phyloP scores from a whole-genome alignment of 2,888 invertebrate genomes.

The Hirtodrosophila confusa region DNA sequence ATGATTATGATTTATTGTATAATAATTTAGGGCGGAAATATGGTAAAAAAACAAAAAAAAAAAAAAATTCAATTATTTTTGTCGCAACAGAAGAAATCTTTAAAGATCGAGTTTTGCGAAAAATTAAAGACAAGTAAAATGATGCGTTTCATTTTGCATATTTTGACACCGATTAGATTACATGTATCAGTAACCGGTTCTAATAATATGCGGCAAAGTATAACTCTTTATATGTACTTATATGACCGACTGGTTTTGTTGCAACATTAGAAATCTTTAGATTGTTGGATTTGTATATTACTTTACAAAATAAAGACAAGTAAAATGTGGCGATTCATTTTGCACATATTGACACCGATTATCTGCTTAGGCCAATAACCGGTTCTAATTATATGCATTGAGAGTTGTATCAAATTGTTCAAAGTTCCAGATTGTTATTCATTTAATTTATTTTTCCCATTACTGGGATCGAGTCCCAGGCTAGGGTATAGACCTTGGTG shows the following conservation, averaged over 20 bases:
- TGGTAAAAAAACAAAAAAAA: too few species aligned
- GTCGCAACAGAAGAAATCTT: slow-evolving; percentile 78
- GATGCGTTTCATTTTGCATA: slow-evolving; percentile 81
- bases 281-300: slow-evolving; percentile 42
- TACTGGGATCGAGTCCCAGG: too few species aligned
- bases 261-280: slow-evolving; percentile 76
- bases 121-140: slow-evolving; percentile 80
- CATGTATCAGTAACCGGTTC: slow-evolving; percentile 74
- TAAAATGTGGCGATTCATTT: slow-evolving; percentile 77
- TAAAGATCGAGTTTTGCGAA: slow-evolving; percentile 41
- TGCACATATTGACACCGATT: slow-evolving; percentile 83
- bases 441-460: too few species aligned
- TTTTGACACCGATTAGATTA: slow-evolving; percentile 82
- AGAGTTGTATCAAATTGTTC: too few species aligned
- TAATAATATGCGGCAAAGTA: slow-evolving; percentile 78
- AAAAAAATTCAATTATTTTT: too few species aligned
- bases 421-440: too few species aligned
- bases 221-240: too few species aligned
- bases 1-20: background rate
- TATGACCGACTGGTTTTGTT: slow-evolving; percentile 31
- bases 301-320: slow-evolving; percentile 73
- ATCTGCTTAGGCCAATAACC: slow-evolving; percentile 62
- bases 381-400: slow-evolving; percentile 81
- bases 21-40: background rate
- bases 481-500: too few species aligned